These are phyloP conservation scores for Agrotis puta DNA, from an alignment of 2,888 invertebrate species.

Conservation along the genomic window DNA sequence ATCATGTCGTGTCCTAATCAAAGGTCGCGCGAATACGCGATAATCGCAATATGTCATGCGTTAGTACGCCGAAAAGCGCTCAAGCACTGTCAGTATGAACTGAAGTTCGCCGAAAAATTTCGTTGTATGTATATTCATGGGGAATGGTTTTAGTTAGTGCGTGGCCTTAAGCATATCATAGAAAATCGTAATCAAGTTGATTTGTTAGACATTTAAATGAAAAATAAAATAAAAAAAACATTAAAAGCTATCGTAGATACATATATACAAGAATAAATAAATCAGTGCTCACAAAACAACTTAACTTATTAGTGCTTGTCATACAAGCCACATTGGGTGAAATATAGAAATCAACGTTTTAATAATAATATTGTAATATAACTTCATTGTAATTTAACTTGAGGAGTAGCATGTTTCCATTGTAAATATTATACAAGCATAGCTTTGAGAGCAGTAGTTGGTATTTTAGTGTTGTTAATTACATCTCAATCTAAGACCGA, in stretches of 20 bases:
- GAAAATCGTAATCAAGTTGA: background rate
- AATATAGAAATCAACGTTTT: background rate
- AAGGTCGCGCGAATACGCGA: background rate
- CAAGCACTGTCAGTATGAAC: no score
- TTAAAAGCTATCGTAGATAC: no score
- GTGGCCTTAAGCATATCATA: background rate
- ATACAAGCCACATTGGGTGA: background rate
- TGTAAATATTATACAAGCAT: background rate
- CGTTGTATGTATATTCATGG: no score
- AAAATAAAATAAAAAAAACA: no score
- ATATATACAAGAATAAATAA: constrained; percentile 10
- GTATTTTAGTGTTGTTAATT: background rate
- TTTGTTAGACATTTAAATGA: background rate
- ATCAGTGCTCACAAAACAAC: background rate
- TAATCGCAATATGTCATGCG: background rate
- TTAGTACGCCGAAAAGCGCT: background rate
- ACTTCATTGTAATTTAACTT: background rate
- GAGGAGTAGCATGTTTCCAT: background rate
- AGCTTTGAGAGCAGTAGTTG: constrained; percentile 4
- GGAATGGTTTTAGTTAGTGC: background rate
- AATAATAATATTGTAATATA: constrained; percentile 4
- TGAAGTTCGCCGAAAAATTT: background rate
- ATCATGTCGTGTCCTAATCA: background rate
- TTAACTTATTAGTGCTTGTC: background rate
- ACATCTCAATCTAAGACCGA: background rate